Percentiles rank a stretch among this genome's conserved stretches.
Conservation (phyloP, 92 coral and sea anemone species). For the Heteractis magnifica region DNA sequence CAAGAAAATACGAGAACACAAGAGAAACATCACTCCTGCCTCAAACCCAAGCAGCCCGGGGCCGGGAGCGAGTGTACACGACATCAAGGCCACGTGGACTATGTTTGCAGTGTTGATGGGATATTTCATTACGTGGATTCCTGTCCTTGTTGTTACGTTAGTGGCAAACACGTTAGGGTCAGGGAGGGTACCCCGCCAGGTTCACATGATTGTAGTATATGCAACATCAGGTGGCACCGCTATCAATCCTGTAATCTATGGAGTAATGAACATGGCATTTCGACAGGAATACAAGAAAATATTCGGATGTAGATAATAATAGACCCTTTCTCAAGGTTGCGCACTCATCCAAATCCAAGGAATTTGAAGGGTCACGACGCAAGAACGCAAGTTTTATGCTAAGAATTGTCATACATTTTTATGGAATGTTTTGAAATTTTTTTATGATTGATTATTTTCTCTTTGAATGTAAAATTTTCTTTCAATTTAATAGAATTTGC, state of each 20-base stretch:
- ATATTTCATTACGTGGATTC: slow-evolving; percentile 4
- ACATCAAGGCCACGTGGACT: slow-evolving; percentile 12
- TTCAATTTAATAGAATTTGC: no score
- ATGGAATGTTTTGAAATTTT: no score
- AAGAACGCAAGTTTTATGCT: no score
- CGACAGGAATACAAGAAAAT: background rate
- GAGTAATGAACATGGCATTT: background rate
- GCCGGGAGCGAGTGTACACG: slow-evolving; percentile 3
- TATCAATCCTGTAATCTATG: slow-evolving; percentile 3
- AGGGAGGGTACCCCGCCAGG: background rate
- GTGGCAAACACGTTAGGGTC: background rate
- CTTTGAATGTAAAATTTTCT: no score
- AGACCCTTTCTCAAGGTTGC: background rate
- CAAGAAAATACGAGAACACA: slow-evolving; percentile 26
- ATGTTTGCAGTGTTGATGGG: slow-evolving; percentile 12
- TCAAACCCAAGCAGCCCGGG: background rate
- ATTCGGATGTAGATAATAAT: background rate
- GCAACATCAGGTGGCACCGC: background rate
- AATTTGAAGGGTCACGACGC: no score
- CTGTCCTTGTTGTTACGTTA: background rate
- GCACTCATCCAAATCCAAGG: no score
- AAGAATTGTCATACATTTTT: no score
- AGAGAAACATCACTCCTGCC: slow-evolving; percentile 12
- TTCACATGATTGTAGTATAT: background rate
- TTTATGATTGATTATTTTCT: no score